These are phyloP conservation scores for Sylvia borin DNA, from an alignment of 2,797 vertebrate species.

Conservation along the genomic window DNA sequence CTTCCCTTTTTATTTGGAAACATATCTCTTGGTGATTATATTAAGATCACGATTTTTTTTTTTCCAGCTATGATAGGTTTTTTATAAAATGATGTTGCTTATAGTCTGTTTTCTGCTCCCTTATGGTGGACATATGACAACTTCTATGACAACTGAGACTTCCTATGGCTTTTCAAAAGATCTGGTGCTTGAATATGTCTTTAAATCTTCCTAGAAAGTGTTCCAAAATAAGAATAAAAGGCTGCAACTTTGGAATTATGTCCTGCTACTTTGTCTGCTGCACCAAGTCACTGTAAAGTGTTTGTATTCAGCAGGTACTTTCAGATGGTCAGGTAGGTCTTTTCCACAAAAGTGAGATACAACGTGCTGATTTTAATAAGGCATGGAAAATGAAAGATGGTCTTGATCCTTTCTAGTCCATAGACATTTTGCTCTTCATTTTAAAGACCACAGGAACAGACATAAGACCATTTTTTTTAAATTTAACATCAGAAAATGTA, in stretches of 20 bases:
- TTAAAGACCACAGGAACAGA: not conserved
- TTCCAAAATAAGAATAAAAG: not conserved
- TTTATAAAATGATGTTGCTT: not conserved
- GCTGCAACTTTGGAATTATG: not conserved
- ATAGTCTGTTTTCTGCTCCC: not conserved
- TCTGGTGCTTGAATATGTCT: not conserved
- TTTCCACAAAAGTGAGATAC: not conserved
- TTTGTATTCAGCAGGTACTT: not conserved
- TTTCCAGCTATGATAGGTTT: not conserved
- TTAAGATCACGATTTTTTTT: not conserved
- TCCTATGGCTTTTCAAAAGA: not conserved
- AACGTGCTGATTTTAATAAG: not conserved
- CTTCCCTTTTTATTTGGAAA: conserved; percentile 10
- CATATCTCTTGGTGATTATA: not conserved
- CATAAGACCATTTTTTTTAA: not conserved
- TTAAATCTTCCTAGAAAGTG: not conserved
- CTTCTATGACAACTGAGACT: not conserved
- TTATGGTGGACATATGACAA: too few species aligned
- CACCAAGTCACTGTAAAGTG: not conserved
- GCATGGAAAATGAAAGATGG: not conserved
- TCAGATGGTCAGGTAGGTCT: not conserved
- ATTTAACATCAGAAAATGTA: not conserved
- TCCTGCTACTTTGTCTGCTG: not conserved
- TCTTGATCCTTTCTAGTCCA: not conserved
- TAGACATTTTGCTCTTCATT: not conserved